Evolutionary conservation across 1,140 invertebrate genomes (phyloP).

Genomic region (Drosophila sucinea): DNA sequence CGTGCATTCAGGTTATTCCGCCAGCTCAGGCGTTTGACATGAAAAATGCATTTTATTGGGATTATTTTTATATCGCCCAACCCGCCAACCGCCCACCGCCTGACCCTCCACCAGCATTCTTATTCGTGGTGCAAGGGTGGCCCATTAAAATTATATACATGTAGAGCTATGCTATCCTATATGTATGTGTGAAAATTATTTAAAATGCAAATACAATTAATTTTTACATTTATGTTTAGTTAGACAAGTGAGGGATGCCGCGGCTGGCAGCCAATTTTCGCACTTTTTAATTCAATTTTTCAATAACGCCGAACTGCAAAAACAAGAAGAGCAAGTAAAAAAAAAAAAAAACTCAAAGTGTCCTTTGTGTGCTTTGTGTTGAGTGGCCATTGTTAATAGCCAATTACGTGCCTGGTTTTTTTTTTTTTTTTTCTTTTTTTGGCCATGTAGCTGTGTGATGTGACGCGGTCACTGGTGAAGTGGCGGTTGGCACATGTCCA

Average conservation of each 20-base stretch:
- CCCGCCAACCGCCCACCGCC: too few relatives aligned
- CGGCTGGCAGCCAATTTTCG: slow-evolving; percentile 58
- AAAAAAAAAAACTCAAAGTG: slow-evolving; percentile 24
- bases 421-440: background rate
- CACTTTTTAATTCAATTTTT: slow-evolving; percentile 77
- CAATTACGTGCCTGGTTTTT: slow-evolving; percentile 68
- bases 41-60: slow-evolving; percentile 82
- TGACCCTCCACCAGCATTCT: slow-evolving; percentile 23
- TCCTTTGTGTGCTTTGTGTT: slow-evolving; percentile 57
- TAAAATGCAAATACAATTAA: slow-evolving; percentile 76
- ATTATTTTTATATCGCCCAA: slow-evolving; percentile 75
- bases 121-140: background rate
- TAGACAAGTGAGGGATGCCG: background rate
- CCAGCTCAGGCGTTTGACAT: slow-evolving; percentile 79
- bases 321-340: background rate
- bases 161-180: background rate
- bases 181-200: slow-evolving; percentile 15
- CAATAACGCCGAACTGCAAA: slow-evolving; percentile 47
- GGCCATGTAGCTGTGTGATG: slow-evolving; percentile 3
- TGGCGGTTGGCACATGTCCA: slow-evolving; percentile 40
- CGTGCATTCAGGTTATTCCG: slow-evolving; percentile 80
- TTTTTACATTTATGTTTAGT: slow-evolving; percentile 73
- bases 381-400: slow-evolving; percentile 65
- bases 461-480: slow-evolving; percentile 1
- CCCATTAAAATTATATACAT: slow-evolving; percentile 42